Evolutionary conservation across 2,797 vertebrate species (phyloP), one percentile per base, ranked within the genome.

Genomic region (Bothrops alternatus): DNA sequence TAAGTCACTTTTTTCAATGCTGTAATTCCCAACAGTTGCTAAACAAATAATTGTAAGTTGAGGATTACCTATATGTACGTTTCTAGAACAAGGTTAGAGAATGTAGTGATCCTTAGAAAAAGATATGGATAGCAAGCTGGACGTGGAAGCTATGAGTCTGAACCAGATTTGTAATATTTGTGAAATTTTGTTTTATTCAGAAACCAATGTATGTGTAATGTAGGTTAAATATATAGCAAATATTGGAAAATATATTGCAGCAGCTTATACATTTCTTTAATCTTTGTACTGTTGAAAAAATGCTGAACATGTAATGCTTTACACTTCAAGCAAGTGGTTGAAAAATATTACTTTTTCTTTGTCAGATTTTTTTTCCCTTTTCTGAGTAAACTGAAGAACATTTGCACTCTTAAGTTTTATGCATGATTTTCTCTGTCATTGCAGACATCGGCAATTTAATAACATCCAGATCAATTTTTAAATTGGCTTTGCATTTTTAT

Each of bases 381-480:
- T 96, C 96, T 94, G 57, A 97, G 96, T 97, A 97, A 96, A 97
- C 96, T 94, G 96, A 97, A 97, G 93, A 96, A 94, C 93, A 93
- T 97, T 96, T 97, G 94, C 96, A 96, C 96, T 97, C 63, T 8
- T n/a, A 95, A 93, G 47, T 25, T 94, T 94, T 86, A 92, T 88
- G 63, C 95, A 92, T 73, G 58, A 88, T 93, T 95, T 11, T 4
- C 6, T 86, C 12, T 63, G 88, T 16, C 3, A 89, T 69, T 73
- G 37, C 73, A 56, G 60, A 90, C 61, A 37, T 42, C 16, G 14
- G 37, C 60, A 93, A 91, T 88, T 28, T 25, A 55, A 90, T 28
- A 0, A 60, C 90, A 65, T 13, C 26, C 85, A 93, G 37, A 26
- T n/a, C 26, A n/a, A 85, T n/a, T 92, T 60, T 20, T 55, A 25